A percentile compares a stretch with the other conserved stretches of the same genome.
These are phyloP conservation scores for Hirtodrosophila alboralis DNA, from an alignment of 2,888 invertebrate species.

Conservation along the genomic window DNA sequence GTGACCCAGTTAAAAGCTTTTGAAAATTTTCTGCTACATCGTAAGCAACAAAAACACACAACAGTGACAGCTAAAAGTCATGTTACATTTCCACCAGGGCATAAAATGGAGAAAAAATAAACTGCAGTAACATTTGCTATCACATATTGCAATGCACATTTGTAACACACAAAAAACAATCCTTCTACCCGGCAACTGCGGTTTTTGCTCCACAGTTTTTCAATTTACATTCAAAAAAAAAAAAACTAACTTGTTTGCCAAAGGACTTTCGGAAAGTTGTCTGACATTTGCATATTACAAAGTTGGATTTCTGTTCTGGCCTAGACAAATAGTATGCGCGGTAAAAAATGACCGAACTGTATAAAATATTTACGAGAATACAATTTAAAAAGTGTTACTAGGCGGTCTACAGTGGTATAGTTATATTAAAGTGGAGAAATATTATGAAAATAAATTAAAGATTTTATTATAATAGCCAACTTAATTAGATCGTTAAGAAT, in stretches of 20 bases:
- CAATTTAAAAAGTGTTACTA: too few relatives aligned
- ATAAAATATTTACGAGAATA: too few relatives aligned
- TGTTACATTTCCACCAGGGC: conserved; percentile 23
- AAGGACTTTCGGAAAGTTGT: conserved; percentile 35
- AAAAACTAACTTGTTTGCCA: conserved; percentile 23
- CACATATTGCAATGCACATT: conserved; percentile 17
- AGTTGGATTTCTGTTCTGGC: conserved; percentile 3
- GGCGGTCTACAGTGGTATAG: too few relatives aligned
- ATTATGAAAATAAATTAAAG: too few relatives aligned
- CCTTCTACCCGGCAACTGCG: conserved; percentile 23
- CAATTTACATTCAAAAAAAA: conserved; percentile 39
- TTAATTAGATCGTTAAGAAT: too few relatives aligned
- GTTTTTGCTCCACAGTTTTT: conserved; percentile 33
- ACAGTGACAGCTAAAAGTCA: conserved; percentile 44
- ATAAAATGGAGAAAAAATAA: conserved; percentile 13
- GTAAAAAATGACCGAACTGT: background rate
- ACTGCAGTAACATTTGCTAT: conserved; percentile 25
- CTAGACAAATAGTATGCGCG: conserved; percentile 20
- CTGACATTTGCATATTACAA: conserved; percentile 56
- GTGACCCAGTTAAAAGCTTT: conserved; percentile 67
- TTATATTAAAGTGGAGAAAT: too few relatives aligned
- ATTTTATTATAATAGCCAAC: too few relatives aligned
- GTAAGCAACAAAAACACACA: conserved; percentile 15
- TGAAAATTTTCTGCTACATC: conserved; percentile 46
- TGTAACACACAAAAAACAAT: conserved; percentile 8